These are phyloP conservation scores for Oceanodroma leucorhoa DNA, from an alignment of 2,797 vertebrate species.

Conservation along the genomic window DNA sequence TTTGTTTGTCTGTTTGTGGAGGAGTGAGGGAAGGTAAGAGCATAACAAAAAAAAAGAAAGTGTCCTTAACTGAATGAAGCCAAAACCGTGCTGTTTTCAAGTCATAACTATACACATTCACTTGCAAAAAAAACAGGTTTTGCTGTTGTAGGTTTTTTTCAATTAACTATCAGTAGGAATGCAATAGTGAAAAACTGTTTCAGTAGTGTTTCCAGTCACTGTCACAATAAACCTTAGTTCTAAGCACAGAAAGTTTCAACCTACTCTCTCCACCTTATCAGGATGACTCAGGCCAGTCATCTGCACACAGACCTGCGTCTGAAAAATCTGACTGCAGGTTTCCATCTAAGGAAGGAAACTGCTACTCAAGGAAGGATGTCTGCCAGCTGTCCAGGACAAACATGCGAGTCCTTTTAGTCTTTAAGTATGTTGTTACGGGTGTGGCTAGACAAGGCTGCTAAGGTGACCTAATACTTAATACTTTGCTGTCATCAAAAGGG, in stretches of 20 bases:
- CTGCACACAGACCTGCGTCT: not conserved
- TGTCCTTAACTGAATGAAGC: not conserved
- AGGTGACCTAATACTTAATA: not conserved
- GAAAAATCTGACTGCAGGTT: not conserved
- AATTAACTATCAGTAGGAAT: not conserved
- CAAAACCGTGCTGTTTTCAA: not conserved
- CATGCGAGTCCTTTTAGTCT: not conserved
- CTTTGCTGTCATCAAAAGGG: not conserved
- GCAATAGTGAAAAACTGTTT: not conserved
- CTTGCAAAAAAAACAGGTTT: not conserved
- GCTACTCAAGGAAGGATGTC: not conserved
- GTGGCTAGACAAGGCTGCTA: not conserved
- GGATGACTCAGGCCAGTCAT: not conserved
- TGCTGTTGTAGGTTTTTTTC: not conserved
- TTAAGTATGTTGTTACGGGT: not conserved
- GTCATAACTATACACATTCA: not conserved
- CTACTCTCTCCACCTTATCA: not conserved
- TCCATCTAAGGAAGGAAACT: constrained; percentile 37
- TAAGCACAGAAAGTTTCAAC: not conserved
- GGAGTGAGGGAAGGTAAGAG: not conserved
- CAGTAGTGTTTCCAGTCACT: not conserved
- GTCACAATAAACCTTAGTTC: not conserved
- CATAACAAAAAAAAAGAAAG: not conserved
- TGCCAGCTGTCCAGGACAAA: constrained; percentile 1
- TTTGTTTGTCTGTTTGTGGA: not conserved